A percentile compares a stretch with the other conserved stretches of the same genome.
These are phyloP conservation scores for Campoplex capitator DNA, from an alignment of 2,888 invertebrate species.

Conservation along the genomic window DNA sequence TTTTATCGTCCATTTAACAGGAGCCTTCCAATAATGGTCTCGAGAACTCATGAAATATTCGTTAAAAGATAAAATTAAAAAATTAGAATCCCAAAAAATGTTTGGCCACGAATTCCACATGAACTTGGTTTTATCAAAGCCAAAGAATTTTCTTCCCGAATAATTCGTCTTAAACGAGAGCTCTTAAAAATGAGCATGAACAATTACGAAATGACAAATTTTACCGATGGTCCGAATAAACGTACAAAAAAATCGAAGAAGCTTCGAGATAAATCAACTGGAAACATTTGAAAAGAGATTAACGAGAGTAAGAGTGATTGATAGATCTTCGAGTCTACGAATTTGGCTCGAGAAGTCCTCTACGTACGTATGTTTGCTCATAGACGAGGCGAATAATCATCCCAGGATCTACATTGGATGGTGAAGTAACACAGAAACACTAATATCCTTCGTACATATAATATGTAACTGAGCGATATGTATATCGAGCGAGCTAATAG, in stretches of 20 bases:
- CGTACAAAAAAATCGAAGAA: neutral
- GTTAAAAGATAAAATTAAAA: neutral
- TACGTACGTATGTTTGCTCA: neutral
- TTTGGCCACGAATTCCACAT: neutral
- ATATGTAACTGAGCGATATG: constrained; percentile 5
- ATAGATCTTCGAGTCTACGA: neutral
- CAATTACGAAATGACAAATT: neutral
- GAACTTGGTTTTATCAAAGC: too few species aligned
- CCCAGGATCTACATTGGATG: constrained; percentile 25
- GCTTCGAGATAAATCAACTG: neutral
- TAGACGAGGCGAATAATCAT: constrained; percentile 34
- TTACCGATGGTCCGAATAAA: neutral
- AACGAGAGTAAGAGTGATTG: neutral
- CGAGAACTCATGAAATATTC: neutral
- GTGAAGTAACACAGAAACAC: constrained; percentile 40
- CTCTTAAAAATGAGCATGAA: neutral
- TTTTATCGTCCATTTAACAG: neutral
- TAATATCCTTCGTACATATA: constrained; percentile 44
- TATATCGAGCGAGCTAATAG: constrained; percentile 48
- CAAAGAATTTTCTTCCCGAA: too few species aligned
- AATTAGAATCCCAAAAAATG: neutral
- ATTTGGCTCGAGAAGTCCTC: neutral
- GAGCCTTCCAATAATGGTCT: neutral
- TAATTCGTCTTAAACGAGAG: too few species aligned
- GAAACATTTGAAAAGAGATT: neutral